These are phyloP conservation scores for Boloria euphrosyne DNA, from an alignment of 2,888 invertebrate genomes.

Conservation along the genomic window DNA sequence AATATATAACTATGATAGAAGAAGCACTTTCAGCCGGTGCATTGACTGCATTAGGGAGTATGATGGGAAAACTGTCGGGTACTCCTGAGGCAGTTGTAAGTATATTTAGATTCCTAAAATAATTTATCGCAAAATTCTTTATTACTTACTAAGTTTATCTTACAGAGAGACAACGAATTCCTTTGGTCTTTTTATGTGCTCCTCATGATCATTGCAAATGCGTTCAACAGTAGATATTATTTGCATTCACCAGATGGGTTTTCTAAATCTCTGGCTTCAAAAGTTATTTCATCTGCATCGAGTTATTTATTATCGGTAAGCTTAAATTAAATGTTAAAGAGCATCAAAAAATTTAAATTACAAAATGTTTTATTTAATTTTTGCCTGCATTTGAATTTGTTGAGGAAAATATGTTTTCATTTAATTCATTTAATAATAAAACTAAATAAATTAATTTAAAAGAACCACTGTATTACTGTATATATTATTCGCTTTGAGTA, in stretches of 20 bases:
- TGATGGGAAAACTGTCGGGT: constrained; percentile 85
- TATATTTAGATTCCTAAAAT: background rate
- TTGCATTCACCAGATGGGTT: constrained; percentile 83
- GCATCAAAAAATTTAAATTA: too few species aligned
- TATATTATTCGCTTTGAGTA: background rate
- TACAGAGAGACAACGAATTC: constrained; percentile 65
- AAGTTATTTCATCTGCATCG: constrained; percentile 84
- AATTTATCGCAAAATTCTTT: background rate
- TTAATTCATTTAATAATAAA: too few species aligned
- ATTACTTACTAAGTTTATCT: background rate
- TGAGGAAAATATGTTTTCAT: background rate
- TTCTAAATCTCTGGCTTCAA: constrained; percentile 83
- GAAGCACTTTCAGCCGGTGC: constrained; percentile 83
- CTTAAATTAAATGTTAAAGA: too few species aligned
- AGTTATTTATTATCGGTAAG: constrained; percentile 86
- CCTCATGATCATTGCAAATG: constrained; percentile 83
- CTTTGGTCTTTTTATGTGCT: constrained; percentile 60
- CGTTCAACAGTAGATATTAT: constrained; percentile 84
- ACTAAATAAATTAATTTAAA: too few species aligned
- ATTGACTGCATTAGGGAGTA: constrained; percentile 84
- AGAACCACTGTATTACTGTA: too few species aligned
- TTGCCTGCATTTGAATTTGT: constrained; percentile 35
- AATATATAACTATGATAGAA: constrained; percentile 55
- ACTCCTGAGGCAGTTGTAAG: constrained; percentile 58
- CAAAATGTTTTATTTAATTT: too few species aligned